Evolutionary conservation across 1,140 invertebrate species (phyloP).

Genomic region (Pseudomyrmex sp.): DNA sequence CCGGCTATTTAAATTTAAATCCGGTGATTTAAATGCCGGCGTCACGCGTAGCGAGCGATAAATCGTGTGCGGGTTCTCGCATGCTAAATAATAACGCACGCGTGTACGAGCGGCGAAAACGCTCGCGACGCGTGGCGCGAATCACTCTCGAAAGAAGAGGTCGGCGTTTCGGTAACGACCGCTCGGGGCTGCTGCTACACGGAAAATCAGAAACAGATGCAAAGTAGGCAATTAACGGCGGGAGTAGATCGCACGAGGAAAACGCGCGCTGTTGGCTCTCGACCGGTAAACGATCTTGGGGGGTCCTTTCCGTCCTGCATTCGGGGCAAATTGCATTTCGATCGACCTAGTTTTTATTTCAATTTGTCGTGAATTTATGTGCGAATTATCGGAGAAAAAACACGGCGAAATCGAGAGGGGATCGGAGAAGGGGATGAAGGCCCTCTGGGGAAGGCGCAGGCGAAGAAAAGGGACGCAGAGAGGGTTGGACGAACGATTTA

Average conservation of each 20-base stretch:
- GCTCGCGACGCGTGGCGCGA: neutral
- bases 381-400: constrained; percentile 69
- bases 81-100: constrained; percentile 22
- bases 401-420: constrained; percentile 13
- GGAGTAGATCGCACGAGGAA: constrained; percentile 6
- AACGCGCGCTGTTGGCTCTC: constrained; percentile 53
- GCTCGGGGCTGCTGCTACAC: neutral
- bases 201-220: constrained; percentile 53
- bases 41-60: neutral
- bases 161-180: constrained; percentile 8
- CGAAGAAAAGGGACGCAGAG: constrained; percentile 1
- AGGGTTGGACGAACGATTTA: constrained; percentile 56
- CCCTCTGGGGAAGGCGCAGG: neutral
- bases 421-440: neutral
- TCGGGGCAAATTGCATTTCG: constrained; percentile 63
- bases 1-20: neutral
- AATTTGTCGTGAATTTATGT: constrained; percentile 75
- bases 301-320: neutral
- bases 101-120: neutral
- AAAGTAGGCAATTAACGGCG: constrained; percentile 49
- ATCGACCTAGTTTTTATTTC: constrained; percentile 75
- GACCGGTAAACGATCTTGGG: constrained; percentile 56
- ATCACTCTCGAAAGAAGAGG: neutral
- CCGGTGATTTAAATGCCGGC: constrained; percentile 6
- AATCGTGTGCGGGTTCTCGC: constrained; percentile 4